Evolutionary conservation across 1,140 invertebrate genomes (phyloP), one percentile per base, ranked within the genome.

Genomic region (Aphelenchoides fujianensis): DNA sequence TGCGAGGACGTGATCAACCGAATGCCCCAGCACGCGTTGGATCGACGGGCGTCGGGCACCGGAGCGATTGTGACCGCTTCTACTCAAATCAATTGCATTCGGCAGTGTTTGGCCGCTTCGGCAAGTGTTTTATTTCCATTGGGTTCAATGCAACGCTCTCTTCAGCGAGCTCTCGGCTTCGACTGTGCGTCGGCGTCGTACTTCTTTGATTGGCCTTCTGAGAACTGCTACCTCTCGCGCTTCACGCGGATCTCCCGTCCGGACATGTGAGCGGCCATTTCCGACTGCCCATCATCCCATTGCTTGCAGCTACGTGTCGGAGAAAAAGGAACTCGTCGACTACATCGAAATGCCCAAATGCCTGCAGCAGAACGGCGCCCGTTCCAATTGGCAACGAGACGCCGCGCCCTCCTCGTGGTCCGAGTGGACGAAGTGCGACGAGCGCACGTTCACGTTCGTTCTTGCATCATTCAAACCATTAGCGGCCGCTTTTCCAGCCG

Each of bases 1-100:
- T 76, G 75, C 69, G 73, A 76, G n/a, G 75, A 76, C 73, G 62
- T 76, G 28, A 55, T 76, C 3, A 75, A 79, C 9, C 37, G 75
- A 30, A 76, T 76, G 57, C 75, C 75, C 3, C 75, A 76, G 34
- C 76, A 79, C 28, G 52, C 70, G 19, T 32, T 76, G 48, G 77
- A 76, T 36, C 35, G 52, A n/a, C 19, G 69, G 53, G 41, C 73
- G 2, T 12, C 30, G 16, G 72, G 59, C 19, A 78, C 74, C 12
- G 75, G 76, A 0, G 77, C 73, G 23, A 57, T 81, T 7, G 23
- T 75, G 16, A 79, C 79, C 37, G 77, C 75, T 34, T n/a, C 1
- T 19, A 74, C 35, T 27, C 75, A 76, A 63, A 30, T 75, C 0
- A 73, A 76, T 3, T 76, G 75, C 35, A 61, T 76, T 16, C 48